phyloP scores from a whole-genome alignment of 2,113 vertebrate species.

The Scalopus aquaticus region DNA sequence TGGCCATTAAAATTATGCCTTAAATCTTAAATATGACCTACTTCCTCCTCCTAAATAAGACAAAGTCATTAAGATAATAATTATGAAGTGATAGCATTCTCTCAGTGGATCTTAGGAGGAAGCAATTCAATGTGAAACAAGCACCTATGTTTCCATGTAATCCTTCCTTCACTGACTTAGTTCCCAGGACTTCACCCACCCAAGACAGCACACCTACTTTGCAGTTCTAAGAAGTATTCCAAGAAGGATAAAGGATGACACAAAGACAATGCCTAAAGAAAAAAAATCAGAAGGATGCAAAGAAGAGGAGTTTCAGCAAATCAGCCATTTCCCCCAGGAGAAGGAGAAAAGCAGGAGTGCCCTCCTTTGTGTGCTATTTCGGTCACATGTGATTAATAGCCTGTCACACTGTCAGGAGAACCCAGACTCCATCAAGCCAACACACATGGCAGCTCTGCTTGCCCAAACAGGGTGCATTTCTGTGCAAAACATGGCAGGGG shows the following conservation, averaged over 20 bases:
- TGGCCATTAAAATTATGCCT: neutral
- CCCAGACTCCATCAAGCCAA: slow-evolving; percentile 13
- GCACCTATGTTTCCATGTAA: neutral
- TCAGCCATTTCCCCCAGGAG: slow-evolving; percentile 7
- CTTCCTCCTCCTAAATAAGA: neutral
- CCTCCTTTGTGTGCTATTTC: slow-evolving; percentile 71
- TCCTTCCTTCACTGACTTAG: neutral
- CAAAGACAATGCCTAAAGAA: slow-evolving; percentile 54
- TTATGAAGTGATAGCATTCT: neutral
- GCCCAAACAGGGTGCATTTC: slow-evolving; percentile 39
- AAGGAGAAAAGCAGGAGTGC: neutral
- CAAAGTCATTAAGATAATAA: neutral
- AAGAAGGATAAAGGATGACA: slow-evolving; percentile 39
- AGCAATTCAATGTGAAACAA: neutral
- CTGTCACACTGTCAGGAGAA: slow-evolving; percentile 56
- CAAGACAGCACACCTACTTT: neutral
- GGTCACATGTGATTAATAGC: slow-evolving; percentile 73
- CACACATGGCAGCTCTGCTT: neutral
- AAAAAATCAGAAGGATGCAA: neutral
- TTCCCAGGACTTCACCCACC: neutral
- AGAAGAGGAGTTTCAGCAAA: slow-evolving; percentile 43
- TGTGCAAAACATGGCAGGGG: neutral
- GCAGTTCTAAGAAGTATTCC: slow-evolving; percentile 60
- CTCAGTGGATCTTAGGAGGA: neutral
- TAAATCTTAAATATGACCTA: neutral